Evolutionary conservation across 2,113 vertebrate genomes (phyloP).

Genomic region (Pipra filicauda): DNA sequence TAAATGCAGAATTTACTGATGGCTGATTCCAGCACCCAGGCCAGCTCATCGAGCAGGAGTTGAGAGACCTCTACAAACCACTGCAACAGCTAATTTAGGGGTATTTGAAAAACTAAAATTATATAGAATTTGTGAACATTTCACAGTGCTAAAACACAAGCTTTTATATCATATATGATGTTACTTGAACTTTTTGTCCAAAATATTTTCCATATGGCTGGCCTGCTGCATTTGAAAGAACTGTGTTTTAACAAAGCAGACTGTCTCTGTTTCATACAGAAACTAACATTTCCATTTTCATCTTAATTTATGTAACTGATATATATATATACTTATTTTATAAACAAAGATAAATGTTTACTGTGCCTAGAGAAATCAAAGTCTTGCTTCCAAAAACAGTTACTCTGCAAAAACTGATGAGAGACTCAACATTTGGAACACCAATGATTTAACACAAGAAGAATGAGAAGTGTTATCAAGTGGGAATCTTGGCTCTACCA

Average conservation of each 20-base stretch:
- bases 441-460: background rate
- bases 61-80: background rate
- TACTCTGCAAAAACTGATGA: background rate
- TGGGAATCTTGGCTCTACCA: background rate
- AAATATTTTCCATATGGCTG: background rate
- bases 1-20: background rate
- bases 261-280: background rate
- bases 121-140: background rate
- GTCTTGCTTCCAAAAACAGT: background rate
- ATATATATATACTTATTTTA: background rate
- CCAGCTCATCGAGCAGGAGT: background rate
- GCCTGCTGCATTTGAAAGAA: background rate
- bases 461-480: background rate
- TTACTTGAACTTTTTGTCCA: background rate
- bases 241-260: background rate
- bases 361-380: background rate
- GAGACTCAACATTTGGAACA: background rate
- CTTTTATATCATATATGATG: background rate
- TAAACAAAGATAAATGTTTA: background rate
- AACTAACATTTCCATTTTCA: background rate
- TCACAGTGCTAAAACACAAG: background rate
- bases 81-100: background rate
- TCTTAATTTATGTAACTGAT: background rate
- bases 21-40: slow-evolving; percentile 25
- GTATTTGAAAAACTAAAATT: background rate